Evolutionary conservation across 2,113 vertebrate genomes (phyloP).

Genomic region (cattle (Bos taurus)): DNA sequence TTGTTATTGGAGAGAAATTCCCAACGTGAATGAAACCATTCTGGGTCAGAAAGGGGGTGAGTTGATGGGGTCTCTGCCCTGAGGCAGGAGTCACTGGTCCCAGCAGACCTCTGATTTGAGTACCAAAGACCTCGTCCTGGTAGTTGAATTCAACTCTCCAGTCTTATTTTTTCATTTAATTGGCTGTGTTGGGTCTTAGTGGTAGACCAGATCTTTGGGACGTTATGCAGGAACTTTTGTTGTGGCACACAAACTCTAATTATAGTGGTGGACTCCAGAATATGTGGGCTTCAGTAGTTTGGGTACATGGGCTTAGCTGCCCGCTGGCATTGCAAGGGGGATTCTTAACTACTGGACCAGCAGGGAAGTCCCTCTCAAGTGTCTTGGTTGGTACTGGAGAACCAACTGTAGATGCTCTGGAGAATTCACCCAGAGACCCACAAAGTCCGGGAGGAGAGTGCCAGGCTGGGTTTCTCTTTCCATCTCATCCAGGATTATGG

Average conservation of each 20-base stretch:
- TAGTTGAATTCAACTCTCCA: not conserved
- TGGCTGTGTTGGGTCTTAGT: not conserved
- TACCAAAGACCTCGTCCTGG: not conserved
- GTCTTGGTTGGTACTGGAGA: not conserved
- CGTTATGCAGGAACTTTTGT: not conserved
- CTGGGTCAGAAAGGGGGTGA: not conserved
- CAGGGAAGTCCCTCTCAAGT: not conserved
- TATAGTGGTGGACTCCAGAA: not conserved
- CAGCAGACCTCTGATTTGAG: not conserved
- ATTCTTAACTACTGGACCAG: not conserved
- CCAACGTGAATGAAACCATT: accelerated
- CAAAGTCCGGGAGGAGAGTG: not conserved
- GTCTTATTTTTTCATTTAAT: not conserved
- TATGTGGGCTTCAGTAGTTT: not conserved
- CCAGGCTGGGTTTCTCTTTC: not conserved
- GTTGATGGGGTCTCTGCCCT: not conserved
- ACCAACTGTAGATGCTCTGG: not conserved
- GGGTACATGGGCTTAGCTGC: not conserved
- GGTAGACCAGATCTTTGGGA: not conserved
- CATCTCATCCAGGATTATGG: too few species aligned
- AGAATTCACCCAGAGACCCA: not conserved
- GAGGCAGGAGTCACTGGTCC: not conserved
- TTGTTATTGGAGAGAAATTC: not conserved
- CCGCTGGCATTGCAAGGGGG: not conserved
- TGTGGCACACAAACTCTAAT: not conserved